Evolutionary conservation across 2,113 vertebrate genomes (phyloP), one percentile per base, ranked within the genome.

Genomic region (Girardinichthys multiradiatus): DNA sequence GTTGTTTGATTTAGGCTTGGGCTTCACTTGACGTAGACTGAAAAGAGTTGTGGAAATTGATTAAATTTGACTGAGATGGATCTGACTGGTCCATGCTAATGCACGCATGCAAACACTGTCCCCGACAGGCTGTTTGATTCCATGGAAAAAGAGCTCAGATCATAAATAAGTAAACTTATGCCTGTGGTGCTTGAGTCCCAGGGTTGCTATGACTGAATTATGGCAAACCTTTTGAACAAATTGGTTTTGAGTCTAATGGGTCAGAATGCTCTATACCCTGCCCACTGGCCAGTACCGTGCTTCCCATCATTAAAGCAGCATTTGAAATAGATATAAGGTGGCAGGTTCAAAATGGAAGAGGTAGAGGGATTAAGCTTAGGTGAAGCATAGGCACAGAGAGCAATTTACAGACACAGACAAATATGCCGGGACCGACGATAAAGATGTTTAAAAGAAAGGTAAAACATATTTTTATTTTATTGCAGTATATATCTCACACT

Each of bases 151-250:
- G 79, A 85, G 76, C 75, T 57, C 71, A 68, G 74, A 61, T 75
- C 79, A 86, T 89, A 85, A 79, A 88, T 84, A 90, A 90, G 90
- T 89, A 90, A 89, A 66, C 79, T 48, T 60, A 78, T 21, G 67
- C 64, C 54, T 68, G 76, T 80, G 51, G 66, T 71, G 77, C 67
- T 75, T 84, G 70, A 74, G 75, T 73, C 64, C 64, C 74, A 19
- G 69, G 74, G 82, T 77, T 72, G 71, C 68, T 79, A 77, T 86
- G 86, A 86, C 81, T 90, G 90, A 91, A 89, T 91, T 93, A 94
- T 92, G 87, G 93, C 89, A 91, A 95, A 92, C 94, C 92, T 94
- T 92, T 95, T 90, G 89, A 93, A 93, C 93, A 95, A 95, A 95
- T 95, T 94, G 92, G 84, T 84, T 93, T 87, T 90, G 90, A 76